Conservation (phyloP, 2,888 invertebrate species). For the Apamea anceps region DNA sequence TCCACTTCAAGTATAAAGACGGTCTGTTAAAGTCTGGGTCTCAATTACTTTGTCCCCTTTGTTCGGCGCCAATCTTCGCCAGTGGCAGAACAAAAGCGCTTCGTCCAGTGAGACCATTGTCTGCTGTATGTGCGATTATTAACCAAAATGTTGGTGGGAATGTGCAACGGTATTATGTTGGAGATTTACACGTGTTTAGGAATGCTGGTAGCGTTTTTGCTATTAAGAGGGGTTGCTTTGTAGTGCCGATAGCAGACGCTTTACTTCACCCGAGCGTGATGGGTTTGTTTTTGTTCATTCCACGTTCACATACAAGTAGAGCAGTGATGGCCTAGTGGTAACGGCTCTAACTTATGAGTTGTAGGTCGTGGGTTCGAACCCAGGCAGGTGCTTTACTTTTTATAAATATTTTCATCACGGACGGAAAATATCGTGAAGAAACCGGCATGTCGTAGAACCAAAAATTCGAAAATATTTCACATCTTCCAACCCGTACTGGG, state of each 20-base stretch:
- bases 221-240: not conserved
- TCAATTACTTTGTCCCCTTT: slow-evolving; percentile 44
- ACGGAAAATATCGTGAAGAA: too few species aligned
- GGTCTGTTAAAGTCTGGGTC: slow-evolving; percentile 23
- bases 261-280: not conserved
- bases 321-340: not conserved
- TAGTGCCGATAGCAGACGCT: not conserved
- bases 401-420: too few species aligned
- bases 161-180: slow-evolving; percentile 6
- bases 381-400: too few species aligned
- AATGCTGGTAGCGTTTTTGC: not conserved
- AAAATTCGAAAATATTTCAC: too few species aligned
- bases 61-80: slow-evolving; percentile 28
- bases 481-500: too few species aligned
- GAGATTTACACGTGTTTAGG: slow-evolving; percentile 3
- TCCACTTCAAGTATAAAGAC: slow-evolving; percentile 28
- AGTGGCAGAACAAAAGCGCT: slow-evolving; percentile 29
- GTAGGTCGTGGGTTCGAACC: too few species aligned
- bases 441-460: too few species aligned
- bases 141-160: slow-evolving; percentile 31
- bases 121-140: slow-evolving; percentile 14
- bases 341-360: too few species aligned
- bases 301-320: not conserved
- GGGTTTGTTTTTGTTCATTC: not conserved
- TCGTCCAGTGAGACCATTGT: slow-evolving; percentile 22